Evolutionary conservation across 2,888 invertebrate species (phyloP), one percentile per base, ranked within the genome.

Genomic region (Drosophila prostipennis): DNA sequence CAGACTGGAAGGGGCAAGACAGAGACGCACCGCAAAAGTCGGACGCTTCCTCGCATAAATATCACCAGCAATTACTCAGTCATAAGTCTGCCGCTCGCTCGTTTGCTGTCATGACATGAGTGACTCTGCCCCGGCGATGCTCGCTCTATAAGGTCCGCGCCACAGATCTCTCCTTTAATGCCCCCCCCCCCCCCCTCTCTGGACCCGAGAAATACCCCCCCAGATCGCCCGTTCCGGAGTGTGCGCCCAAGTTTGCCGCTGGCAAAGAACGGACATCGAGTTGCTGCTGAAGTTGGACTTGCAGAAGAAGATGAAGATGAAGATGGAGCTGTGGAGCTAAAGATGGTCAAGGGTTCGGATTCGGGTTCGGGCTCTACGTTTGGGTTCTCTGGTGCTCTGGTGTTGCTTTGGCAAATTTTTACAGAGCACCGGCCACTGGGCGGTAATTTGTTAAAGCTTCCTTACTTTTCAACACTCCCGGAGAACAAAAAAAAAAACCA

Each of bases 31-130:
- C 46, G 72, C 56, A 42, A 60, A 42, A 56, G 80, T 78, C 78
- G 82, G 88, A 90, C 90, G 90, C 90, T 90, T 90, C 90, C 90
- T 90, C 90, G 90, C 90, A 90, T 90, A 90, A 90, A 90, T 90
- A 90, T 90, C 90, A 80, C 77, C 90, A 89, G 90, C 90, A 90
- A 90, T 90, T 90, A 90, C 89, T 90, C 90, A 90, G 90, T 89
- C 90, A 90, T 90, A 90, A 89, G 90, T 87, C 86, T 88, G 90
- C 89, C 83, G 89, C 85, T 77, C 78, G 81, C 87, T 74, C 80
- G 87, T 88, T 86, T 79, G 84, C 84, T 82, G 82, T 86, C 87
- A 84, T 77, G 87, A 84, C 87, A 87, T 84, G 85, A 87, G 84
- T 84, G 87, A 84, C 78, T 84, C 67, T 87, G 83, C 84, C 75